Conservation (phyloP, 2,888 invertebrate species). For the Parnassius mnemosyne region DNA sequence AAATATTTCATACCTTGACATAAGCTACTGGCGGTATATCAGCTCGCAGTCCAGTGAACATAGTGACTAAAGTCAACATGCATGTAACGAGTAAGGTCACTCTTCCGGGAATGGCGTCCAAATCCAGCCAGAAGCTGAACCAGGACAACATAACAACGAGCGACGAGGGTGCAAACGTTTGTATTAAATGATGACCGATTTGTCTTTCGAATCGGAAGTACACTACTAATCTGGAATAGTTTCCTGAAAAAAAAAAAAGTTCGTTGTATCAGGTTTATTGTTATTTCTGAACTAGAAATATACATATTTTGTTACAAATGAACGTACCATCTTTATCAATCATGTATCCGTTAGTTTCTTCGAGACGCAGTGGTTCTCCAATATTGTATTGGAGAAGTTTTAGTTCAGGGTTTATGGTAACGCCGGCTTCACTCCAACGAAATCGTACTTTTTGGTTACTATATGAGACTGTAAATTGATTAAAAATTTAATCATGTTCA, state of each 20-base stretch:
- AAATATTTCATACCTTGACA: conserved; percentile 83
- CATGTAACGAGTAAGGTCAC: conserved; percentile 91
- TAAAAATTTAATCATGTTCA: neutral
- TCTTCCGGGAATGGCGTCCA: conserved; percentile 91
- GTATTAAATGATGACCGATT: conserved; percentile 91
- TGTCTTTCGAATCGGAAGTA: conserved; percentile 91
- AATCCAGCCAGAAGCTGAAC: conserved; percentile 93
- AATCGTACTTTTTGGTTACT: conserved; percentile 87
- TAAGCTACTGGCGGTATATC: conserved; percentile 93
- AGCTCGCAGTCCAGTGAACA: conserved; percentile 90
- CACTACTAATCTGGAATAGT: conserved; percentile 88
- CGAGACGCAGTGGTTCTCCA: conserved; percentile 85
- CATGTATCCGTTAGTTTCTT: conserved; percentile 87
- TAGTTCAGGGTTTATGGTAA: conserved; percentile 88
- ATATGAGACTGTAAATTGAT: conserved; percentile 84
- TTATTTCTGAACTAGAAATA: too few species aligned
- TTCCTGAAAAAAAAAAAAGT: conserved; percentile 72
- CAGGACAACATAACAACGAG: conserved; percentile 91
- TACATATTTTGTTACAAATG: neutral
- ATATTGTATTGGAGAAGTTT: conserved; percentile 90
- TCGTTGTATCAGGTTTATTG: too few species aligned
- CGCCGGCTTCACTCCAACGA: conserved; percentile 87
- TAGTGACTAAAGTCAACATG: conserved; percentile 91
- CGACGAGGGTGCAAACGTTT: conserved; percentile 91
- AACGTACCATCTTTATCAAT: conserved; percentile 86